Evolutionary conservation across 2,888 invertebrate genomes (phyloP).

Genomic region (Drosophila villosipedis): DNA sequence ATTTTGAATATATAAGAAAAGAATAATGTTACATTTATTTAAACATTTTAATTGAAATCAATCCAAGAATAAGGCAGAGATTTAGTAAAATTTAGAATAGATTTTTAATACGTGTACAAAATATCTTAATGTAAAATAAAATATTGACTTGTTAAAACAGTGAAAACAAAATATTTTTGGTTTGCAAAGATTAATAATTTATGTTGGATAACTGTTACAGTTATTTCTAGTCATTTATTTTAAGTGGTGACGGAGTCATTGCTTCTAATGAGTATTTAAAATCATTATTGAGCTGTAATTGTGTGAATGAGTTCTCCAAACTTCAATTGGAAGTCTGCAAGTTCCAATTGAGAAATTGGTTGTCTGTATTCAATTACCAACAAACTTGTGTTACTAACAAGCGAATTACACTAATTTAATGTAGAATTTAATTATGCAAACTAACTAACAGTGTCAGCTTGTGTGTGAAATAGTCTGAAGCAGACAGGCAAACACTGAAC

Average conservation of each 20-base stretch:
- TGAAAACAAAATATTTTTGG: background rate
- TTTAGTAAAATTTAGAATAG: background rate
- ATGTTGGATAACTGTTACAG: background rate
- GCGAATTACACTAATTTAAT: slow-evolving; percentile 47
- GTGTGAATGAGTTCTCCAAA: background rate
- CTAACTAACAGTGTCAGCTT: slow-evolving; percentile 40
- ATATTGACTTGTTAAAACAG: background rate
- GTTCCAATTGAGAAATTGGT: slow-evolving; percentile 21
- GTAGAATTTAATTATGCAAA: slow-evolving; percentile 61
- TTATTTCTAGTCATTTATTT: background rate
- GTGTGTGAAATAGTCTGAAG: slow-evolving; percentile 8
- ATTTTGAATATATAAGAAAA: background rate
- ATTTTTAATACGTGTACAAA: background rate
- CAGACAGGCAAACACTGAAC: slow-evolving; percentile 29
- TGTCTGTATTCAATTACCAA: slow-evolving; percentile 41
- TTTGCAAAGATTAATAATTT: background rate
- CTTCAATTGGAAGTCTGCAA: slow-evolving; percentile 7
- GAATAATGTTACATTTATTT: background rate
- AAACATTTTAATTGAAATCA: background rate
- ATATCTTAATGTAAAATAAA: background rate
- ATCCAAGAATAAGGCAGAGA: background rate
- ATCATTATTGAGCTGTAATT: background rate
- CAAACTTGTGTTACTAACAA: slow-evolving; percentile 14
- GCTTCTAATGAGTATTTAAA: background rate
- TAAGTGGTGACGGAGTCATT: background rate